Base-by-base conservation (phyloP, 2,797 vertebrate genomes). In the Helarctos malayanus region DNA sequence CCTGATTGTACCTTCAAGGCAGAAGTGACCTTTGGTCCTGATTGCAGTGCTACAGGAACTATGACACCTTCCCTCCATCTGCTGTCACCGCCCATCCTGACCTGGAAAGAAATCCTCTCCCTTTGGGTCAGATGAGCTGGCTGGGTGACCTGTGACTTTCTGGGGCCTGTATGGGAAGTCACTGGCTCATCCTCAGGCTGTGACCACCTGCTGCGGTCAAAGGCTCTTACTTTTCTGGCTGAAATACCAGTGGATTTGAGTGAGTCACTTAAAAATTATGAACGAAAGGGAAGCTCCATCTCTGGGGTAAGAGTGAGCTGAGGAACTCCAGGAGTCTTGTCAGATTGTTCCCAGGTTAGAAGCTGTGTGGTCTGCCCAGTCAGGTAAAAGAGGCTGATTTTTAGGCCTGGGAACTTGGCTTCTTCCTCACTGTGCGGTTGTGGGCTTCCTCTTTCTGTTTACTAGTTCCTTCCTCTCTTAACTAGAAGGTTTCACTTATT, bases 401-500 rank as follows among this genome's bases (percentile, higher is more conserved):
- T 10, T 32, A 59, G 76, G 71, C 16, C 7, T 88, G 54, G 81
- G 68, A 89, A 59, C 57, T 78, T 59, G 75, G 4, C 71, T 29
- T n/a, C 21, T 82, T 18, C 10, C 29, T 84, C 38, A 25, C 57
- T 15, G 23, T 54, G 21, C 49, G 79, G 63, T 78, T 89, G 27
- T 25, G 7, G 73, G 25, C 76, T 95, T 92, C 47, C 47, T 47
- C 38, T 94, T 91, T 81, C 59, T 81, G 49, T 18, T 38, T 0
- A 0, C 8, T 59, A 23, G 61, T 63, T 87, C 27, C 84, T 96
- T 97, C 38, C 59, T 93, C 59, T 96, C 1, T 92, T 56, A 93
- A 49, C 23, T 29, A 80, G 57, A 41, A 96, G 65, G 29, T 57
- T 29, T 27, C 5, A 65, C 54, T 59, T 92, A 14, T 6, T 90